Evolutionary conservation across 2,113 vertebrate species (phyloP), one percentile per base, ranked within the genome.

Genomic region (Lepus americanus): DNA sequence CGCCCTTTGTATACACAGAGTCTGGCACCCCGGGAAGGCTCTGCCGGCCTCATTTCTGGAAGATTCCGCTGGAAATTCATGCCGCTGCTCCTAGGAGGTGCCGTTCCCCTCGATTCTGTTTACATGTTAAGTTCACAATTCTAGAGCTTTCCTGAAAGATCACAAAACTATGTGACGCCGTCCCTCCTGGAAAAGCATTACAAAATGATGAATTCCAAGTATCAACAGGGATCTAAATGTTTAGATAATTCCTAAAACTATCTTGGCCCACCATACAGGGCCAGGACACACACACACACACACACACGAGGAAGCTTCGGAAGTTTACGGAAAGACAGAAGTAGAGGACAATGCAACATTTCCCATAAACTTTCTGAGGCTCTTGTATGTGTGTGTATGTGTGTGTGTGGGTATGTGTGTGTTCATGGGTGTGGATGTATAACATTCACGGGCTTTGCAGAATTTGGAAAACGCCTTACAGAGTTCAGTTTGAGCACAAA

Each of bases 181-280:
- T 70, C 23, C 9, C n/a, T 90, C 63, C 64, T 92, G 69, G 22
- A 88, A 33, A 76, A 74, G 20, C 44, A 44, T 44, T 44, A 76
- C 64, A 83, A 82, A 49, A 79, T 36, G 70, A 63, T n/a, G 78
- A 87, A 93, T 87, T 84, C 12, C 39, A 74, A 76, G 79, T 83
- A 83, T 51, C 2, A 1, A 31, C 3, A 90, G 23, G 39, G 61
- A 96, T 69, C 79, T 72, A 89, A 66, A 78, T 67, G 87, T 64
- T 85, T 33, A 51, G 33, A 23, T 31, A 79, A 74, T 85, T 63
- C 27, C 53, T 55, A 29, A 92, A 72, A 61, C 14, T 16, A 27
- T 79, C 31, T n/a, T 74, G 59, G 39, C 36, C 16, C 7, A 33
- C 19, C 29, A 81, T 49, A 89, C 11, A 25, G 6, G 39, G 1